phyloP scores from a whole-genome alignment of 2,113 vertebrate species.

The Antennarius striatus region DNA sequence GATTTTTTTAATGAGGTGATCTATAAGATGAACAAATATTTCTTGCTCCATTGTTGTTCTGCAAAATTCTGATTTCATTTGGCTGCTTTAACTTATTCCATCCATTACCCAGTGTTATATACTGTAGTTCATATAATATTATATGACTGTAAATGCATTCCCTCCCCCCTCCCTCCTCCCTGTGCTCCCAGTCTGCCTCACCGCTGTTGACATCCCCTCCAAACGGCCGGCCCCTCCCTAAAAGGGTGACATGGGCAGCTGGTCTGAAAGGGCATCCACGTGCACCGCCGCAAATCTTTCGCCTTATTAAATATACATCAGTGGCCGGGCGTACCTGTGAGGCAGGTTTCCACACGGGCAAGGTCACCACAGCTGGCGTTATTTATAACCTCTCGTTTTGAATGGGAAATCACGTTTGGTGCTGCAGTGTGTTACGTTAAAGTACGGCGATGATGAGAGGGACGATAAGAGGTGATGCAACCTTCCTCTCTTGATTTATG shows the following conservation, averaged over 20 bases:
- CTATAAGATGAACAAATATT: no score
- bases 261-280: slow-evolving; percentile 66
- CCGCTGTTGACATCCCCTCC: slow-evolving; percentile 44
- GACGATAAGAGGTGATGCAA: slow-evolving; percentile 27
- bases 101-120: no score
- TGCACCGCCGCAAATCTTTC: slow-evolving; percentile 67
- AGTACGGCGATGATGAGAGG: slow-evolving; percentile 14
- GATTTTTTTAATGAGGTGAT: no score
- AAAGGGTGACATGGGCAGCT: slow-evolving; percentile 59
- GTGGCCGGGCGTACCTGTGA: slow-evolving; percentile 56
- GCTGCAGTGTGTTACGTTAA: slow-evolving; percentile 7
- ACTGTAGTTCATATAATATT: no score
- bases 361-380: slow-evolving; percentile 45
- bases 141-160: no score
- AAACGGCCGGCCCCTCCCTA: slow-evolving; percentile 23
- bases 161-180: neutral
- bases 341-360: slow-evolving; percentile 59
- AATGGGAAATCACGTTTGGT: slow-evolving; percentile 33
- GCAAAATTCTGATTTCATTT: no score
- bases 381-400: slow-evolving; percentile 53
- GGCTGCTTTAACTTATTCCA: no score
- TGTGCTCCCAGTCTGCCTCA: slow-evolving; percentile 11
- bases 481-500: neutral
- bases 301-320: slow-evolving; percentile 80
- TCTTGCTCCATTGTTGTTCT: no score